Conservation (phyloP, 2,113 vertebrate genomes). For the Theristicus caerulescens region DNA sequence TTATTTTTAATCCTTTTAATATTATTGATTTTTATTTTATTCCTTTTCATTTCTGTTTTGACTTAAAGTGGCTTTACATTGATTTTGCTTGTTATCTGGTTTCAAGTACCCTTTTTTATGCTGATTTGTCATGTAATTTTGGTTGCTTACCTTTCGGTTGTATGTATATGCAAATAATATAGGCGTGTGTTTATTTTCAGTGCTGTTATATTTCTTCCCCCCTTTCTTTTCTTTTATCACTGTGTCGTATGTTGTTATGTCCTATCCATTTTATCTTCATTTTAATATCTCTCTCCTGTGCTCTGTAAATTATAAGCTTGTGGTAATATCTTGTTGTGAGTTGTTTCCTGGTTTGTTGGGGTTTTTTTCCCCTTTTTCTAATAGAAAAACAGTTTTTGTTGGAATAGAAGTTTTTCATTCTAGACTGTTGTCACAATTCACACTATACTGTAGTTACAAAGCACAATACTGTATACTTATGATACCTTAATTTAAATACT, state of each 20-base stretch:
- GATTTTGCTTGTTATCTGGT: background rate
- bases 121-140: background rate
- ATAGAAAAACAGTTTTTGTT: background rate
- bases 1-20: slow-evolving; percentile 5
- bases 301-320: background rate
- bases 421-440: background rate
- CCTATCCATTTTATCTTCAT: background rate
- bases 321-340: background rate
- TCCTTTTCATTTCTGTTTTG: background rate
- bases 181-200: background rate
- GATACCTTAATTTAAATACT: background rate
- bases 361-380: fast-evolving
- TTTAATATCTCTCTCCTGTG: background rate
- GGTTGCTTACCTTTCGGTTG: background rate
- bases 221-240: background rate
- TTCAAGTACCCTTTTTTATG: background rate
- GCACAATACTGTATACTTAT: background rate
- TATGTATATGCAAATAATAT: background rate
- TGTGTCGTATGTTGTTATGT: background rate
- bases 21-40: background rate
- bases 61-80: background rate
- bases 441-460: background rate
- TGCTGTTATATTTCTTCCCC: background rate
- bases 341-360: background rate
- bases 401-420: background rate